Base-by-base conservation (phyloP, 2,888 invertebrate species). In the Falcaria lacertinaria region DNA sequence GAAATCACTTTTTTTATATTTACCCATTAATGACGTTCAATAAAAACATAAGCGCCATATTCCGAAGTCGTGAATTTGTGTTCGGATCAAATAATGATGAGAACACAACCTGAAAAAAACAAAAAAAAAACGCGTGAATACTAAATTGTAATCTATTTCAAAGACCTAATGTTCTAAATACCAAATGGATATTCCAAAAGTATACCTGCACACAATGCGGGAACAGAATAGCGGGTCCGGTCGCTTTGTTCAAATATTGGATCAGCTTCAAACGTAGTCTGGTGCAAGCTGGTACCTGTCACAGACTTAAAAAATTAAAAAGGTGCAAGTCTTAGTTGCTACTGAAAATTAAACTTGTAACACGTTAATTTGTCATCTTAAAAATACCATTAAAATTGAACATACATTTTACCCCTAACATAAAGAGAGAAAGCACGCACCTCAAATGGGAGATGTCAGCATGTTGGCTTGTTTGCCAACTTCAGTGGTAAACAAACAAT, bases 241-340 rank as follows among this genome's bases (percentile, higher is more conserved):
- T 93, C 3, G 94, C 92, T 62, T 92, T 93, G 53, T 96, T 92
- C 42, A 98, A 88, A 83, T 96, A 95, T 48, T 96, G 94, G 51
- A 98, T 91, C 28, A 98, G 79, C 80, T 97, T 97, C 47, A 97
- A 90, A 25, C 97, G 92, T 39, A 97, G 94, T 54, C 97, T 91
- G 0, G 96, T 95, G 69, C 94, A 95, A 1, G 96, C 96, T 2
- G 97, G 93, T 1, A 91, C 90, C 88, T 88, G 45, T n/a, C 64
- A 54, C 15, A 32, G 25, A 15, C 1, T 1, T 28, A 25, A 14
- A 15, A 34, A 38, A 8, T 11, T 32, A 33, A 34, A 32, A 28
- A 17, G 32, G 42, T 47, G 4, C 19, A 19, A 6, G 19, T 19
- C 6, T 19, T 19, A 19, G n/a, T n/a, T n/a, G n/a, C n/a, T n/a